A percentile compares a stretch with the other conserved stretches of the same genome.
These are phyloP conservation scores for Gadus chalcogrammus DNA, from an alignment of 2,113 vertebrate species.

Conservation along the genomic window DNA sequence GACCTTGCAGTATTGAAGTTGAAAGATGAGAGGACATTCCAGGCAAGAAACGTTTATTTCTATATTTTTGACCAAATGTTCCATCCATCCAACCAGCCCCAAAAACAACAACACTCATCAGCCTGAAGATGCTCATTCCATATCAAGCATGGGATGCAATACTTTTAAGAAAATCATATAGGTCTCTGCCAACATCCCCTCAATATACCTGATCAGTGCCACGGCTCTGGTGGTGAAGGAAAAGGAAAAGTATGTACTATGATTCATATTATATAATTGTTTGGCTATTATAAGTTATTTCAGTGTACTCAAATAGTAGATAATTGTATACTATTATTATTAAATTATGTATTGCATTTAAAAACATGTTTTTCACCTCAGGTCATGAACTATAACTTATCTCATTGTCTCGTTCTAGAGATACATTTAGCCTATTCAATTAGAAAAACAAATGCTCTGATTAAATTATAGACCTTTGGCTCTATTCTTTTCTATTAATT, in stretches of 20 bases:
- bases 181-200: conserved; percentile 79
- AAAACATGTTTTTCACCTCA: neutral
- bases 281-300: neutral
- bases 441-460: too few relatives aligned
- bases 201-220: conserved; percentile 68
- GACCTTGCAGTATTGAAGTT: too few relatives aligned
- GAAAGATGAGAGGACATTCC: too few relatives aligned
- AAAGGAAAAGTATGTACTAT: neutral
- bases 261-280: neutral
- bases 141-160: conserved; percentile 75
- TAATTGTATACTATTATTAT: neutral
- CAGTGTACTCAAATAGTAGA: neutral
- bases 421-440: too few relatives aligned
- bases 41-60: too few relatives aligned
- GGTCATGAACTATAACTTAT: neutral
- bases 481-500: too few relatives aligned
- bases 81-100: too few relatives aligned
- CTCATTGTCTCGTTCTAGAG: too few relatives aligned
- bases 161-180: conserved; percentile 76
- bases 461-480: too few relatives aligned
- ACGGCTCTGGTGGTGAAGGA: neutral
- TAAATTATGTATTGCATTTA: neutral
- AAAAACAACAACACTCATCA: too few relatives aligned
- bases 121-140: conserved; percentile 14
- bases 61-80: too few relatives aligned